A percentile compares a stretch with the other conserved stretches of the same genome.
Conservation (phyloP, 2,113 vertebrate species). For the Chloroceryle aenea region DNA sequence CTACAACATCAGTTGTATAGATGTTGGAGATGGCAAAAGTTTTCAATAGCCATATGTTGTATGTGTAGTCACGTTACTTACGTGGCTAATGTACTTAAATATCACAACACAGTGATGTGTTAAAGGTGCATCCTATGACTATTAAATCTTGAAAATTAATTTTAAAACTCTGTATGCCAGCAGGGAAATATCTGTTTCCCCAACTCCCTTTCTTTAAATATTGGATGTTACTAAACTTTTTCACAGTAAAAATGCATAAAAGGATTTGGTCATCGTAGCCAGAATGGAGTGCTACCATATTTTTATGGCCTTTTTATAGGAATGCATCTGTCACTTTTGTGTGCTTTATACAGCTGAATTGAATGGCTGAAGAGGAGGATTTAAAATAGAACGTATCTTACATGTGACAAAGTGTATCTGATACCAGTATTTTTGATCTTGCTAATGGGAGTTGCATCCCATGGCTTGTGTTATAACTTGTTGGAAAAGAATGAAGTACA, state of each 20-base stretch:
- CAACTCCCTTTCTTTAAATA: background rate
- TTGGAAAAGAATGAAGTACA: slow-evolving; percentile 9
- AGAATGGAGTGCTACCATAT: background rate
- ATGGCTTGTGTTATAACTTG: background rate
- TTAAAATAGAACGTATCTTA: background rate
- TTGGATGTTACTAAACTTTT: background rate
- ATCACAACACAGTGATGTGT: background rate
- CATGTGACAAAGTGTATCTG: background rate
- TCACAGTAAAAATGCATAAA: background rate
- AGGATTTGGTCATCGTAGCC: background rate
- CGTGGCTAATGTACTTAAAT: background rate
- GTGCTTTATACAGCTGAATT: background rate
- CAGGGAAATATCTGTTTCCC: background rate
- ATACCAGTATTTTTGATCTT: background rate
- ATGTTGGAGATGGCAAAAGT: background rate
- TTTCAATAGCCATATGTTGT: background rate
- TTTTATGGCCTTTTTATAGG: background rate
- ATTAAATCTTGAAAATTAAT: background rate
- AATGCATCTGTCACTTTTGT: background rate
- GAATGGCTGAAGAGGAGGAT: background rate
- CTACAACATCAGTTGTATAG: background rate
- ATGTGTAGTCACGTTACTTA: background rate
- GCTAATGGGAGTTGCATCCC: background rate
- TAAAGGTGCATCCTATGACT: background rate
- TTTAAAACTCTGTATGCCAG: background rate